Conservation (phyloP, 2,113 vertebrate genomes). For the Phaethornis superciliosus region DNA sequence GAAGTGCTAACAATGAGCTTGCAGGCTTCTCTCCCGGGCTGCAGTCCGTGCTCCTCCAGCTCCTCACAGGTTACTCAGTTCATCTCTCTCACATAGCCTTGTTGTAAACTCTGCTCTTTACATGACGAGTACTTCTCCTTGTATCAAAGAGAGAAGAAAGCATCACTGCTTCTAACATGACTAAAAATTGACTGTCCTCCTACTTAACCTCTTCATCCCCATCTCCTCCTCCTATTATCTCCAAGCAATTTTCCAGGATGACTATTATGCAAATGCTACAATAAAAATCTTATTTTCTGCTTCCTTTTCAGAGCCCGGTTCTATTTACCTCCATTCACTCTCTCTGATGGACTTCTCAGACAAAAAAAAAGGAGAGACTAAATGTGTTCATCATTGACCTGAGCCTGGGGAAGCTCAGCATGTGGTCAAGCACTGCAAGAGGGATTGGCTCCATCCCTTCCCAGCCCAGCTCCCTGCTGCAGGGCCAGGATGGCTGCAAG, state of each 20-base stretch:
- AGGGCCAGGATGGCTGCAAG: accelerated
- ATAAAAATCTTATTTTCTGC: conserved; percentile 59
- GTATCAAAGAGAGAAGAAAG: not conserved
- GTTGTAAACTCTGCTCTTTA: not conserved
- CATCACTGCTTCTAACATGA: not conserved
- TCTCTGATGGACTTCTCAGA: conserved; percentile 24
- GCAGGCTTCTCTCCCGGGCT: not conserved
- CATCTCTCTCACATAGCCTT: accelerated
- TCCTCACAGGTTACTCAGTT: not conserved
- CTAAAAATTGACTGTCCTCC: conserved; percentile 27
- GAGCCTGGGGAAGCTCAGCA: conserved; percentile 7
- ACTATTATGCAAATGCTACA: conserved; percentile 63
- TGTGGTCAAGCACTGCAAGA: not conserved
- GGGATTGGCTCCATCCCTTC: not conserved
- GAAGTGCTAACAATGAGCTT: not conserved
- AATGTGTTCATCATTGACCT: conserved; percentile 27
- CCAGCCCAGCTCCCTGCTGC: not conserved
- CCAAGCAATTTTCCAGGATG: conserved; percentile 44
- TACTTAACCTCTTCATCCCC: conserved; percentile 43
- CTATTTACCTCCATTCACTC: conserved; percentile 39
- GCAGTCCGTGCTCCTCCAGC: not conserved
- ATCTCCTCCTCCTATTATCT: conserved; percentile 49
- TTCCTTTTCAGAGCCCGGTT: conserved; percentile 22
- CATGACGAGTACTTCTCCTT: not conserved
- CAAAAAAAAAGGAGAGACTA: conserved; percentile 42